phyloP scores from a whole-genome alignment of 1,140 invertebrate genomes.

The Platyura marginata region DNA sequence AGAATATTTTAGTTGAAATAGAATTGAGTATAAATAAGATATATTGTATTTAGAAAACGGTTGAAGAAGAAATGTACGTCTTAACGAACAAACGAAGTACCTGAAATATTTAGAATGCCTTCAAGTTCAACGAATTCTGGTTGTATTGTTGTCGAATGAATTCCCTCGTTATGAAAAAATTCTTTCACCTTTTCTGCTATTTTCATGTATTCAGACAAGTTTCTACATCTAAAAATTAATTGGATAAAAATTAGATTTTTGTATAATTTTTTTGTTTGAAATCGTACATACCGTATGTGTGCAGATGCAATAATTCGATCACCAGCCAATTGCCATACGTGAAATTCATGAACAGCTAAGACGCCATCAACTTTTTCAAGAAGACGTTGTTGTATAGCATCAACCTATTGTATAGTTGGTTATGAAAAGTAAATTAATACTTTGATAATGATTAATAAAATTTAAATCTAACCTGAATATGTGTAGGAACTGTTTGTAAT shows the following conservation, averaged over 20 bases:
- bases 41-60: too few relatives aligned
- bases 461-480: conserved; percentile 50
- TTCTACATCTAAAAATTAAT: conserved; percentile 62
- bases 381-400: conserved; percentile 69
- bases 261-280: too few relatives aligned
- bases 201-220: conserved; percentile 77
- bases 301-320: conserved; percentile 86
- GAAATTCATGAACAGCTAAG: conserved; percentile 83
- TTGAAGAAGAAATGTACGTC: too few relatives aligned
- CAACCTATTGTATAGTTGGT: too few relatives aligned
- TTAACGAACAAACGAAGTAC: conserved; percentile 8
- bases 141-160: conserved; percentile 79
- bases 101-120: conserved; percentile 19
- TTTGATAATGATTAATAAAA: not conserved
- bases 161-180: conserved; percentile 76
- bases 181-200: conserved; percentile 88
- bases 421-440: conserved; percentile 3
- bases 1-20: too few relatives aligned
- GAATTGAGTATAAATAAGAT: too few relatives aligned
- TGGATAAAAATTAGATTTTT: too few relatives aligned
- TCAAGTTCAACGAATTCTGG: conserved; percentile 74
- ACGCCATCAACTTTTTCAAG: conserved; percentile 76
- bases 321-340: conserved; percentile 84
- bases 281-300: conserved; percentile 50
- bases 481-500: conserved; percentile 80